Conservation (phyloP, 2,888 invertebrate species). For the Balanococcus diminutus region DNA sequence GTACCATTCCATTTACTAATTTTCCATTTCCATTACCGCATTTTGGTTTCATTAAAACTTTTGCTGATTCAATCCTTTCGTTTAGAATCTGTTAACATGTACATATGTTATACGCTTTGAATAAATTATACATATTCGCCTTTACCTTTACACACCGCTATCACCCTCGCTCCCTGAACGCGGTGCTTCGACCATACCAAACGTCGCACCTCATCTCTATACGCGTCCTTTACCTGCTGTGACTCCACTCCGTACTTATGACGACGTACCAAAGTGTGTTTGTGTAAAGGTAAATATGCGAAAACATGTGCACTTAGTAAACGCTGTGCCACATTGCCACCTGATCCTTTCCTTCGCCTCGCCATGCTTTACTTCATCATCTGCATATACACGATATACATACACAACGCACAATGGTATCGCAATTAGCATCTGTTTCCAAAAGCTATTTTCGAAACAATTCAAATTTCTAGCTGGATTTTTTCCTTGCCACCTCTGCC, state of each 20-base stretch:
- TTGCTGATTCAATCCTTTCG: constrained; percentile 60
- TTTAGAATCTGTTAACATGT: constrained; percentile 59
- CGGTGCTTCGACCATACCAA: neutral
- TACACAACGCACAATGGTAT: neutral
- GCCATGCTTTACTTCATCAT: no score
- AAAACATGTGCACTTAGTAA: constrained; percentile 15
- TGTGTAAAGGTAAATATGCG: neutral
- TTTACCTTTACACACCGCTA: neutral
- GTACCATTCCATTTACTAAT: constrained; percentile 32
- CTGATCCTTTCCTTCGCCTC: neutral
- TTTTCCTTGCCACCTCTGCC: neutral
- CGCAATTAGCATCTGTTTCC: constrained; percentile 24
- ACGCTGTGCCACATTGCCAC: neutral
- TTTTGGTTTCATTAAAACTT: constrained; percentile 58
- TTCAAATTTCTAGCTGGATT: neutral
- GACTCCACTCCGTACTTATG: neutral
- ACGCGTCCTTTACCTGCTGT: neutral
- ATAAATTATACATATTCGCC: constrained; percentile 26
- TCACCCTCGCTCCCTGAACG: neutral
- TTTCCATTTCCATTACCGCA: constrained; percentile 54
- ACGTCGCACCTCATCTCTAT: no score
- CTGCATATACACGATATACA: neutral
- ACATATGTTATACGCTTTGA: constrained; percentile 20
- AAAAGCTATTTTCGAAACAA: constrained; percentile 25
- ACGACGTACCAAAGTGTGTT: neutral